Conservation (phyloP, 2,888 invertebrate species). For the Hydroisotoma schaefferi region DNA sequence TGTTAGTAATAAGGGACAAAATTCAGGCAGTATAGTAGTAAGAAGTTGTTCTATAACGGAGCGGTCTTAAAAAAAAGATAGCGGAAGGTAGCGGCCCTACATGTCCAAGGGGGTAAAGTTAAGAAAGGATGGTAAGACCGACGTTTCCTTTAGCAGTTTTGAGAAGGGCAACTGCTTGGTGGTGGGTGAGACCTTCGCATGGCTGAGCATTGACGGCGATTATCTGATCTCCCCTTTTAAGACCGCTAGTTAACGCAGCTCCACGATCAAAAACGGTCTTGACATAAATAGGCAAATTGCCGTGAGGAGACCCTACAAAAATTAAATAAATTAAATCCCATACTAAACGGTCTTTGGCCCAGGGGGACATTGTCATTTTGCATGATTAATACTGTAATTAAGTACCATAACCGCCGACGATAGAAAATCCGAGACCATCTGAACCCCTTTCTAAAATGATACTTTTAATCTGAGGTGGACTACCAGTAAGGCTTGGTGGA, state of each 20-base stretch:
- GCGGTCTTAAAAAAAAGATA: too few species aligned
- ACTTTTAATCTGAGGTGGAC: conserved; percentile 37
- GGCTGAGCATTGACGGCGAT: conserved; percentile 53
- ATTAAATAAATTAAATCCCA: not conserved
- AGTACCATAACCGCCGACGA: conserved; percentile 56
- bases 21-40: too few species aligned
- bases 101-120: too few species aligned
- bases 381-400: not conserved
- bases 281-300: conserved; percentile 58
- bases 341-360: not conserved
- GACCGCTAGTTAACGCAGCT: conserved; percentile 51
- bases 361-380: not conserved
- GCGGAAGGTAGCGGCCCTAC: too few species aligned
- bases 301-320: conserved; percentile 51
- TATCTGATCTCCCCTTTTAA: conserved; percentile 54
- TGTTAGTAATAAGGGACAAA: too few species aligned
- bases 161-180: conserved; percentile 54
- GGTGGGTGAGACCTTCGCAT: conserved; percentile 53
- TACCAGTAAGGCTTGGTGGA: conserved; percentile 8
- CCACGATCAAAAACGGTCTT: conserved; percentile 54
- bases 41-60: too few species aligned
- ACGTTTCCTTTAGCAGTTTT: conserved; percentile 57
- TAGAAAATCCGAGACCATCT: conserved; percentile 59
- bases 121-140: conserved; percentile 54
- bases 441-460: conserved; percentile 55